A percentile compares a stretch with the other conserved stretches of the same genome.
These are phyloP conservation scores for Puntigrus tetrazona DNA, from an alignment of 2,113 vertebrate genomes.

Conservation along the genomic window DNA sequence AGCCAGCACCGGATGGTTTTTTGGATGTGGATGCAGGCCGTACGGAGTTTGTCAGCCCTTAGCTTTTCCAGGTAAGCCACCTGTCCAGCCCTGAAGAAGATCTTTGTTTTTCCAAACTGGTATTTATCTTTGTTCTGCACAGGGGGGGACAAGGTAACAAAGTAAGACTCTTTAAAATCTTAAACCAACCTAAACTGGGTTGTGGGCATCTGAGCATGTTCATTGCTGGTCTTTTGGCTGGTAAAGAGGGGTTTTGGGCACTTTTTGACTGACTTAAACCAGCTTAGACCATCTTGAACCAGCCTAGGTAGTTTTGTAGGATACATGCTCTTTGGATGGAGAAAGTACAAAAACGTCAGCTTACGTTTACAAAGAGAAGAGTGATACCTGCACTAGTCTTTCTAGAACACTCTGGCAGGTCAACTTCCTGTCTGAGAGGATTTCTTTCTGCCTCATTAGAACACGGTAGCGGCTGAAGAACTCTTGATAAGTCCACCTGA, in stretches of 20 bases:
- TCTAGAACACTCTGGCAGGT: slow-evolving; percentile 89
- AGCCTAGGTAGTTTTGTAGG: not conserved
- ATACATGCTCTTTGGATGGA: not conserved
- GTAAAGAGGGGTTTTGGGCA: not conserved
- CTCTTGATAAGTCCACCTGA: slow-evolving; percentile 97
- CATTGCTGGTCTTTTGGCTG: not conserved
- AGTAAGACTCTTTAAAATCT: not conserved
- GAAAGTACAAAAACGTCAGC: not conserved
- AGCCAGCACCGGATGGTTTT: slow-evolving; percentile 95
- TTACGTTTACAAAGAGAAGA: not conserved
- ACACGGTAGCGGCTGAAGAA: slow-evolving; percentile 95
- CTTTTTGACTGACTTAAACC: not conserved
- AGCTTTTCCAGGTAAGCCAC: slow-evolving; percentile 97
- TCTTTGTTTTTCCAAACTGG: slow-evolving; percentile 96
- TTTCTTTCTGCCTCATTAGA: slow-evolving; percentile 91
- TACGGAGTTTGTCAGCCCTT: slow-evolving; percentile 89
- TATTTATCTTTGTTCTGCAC: slow-evolving; percentile 89
- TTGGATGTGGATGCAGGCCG: slow-evolving; percentile 91
- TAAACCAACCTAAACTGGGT: not conserved
- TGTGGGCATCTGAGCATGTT: not conserved
- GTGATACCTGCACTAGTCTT: slow-evolving; percentile 84
- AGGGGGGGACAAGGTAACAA: not conserved
- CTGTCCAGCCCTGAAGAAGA: slow-evolving; percentile 97
- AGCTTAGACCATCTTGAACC: not conserved
- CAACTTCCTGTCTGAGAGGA: slow-evolving; percentile 86